A percentile compares a stretch with the other conserved stretches of the same genome.
These are phyloP conservation scores for Dermochelys coriacea DNA, from an alignment of 2,797 vertebrate species.

Conservation along the genomic window DNA sequence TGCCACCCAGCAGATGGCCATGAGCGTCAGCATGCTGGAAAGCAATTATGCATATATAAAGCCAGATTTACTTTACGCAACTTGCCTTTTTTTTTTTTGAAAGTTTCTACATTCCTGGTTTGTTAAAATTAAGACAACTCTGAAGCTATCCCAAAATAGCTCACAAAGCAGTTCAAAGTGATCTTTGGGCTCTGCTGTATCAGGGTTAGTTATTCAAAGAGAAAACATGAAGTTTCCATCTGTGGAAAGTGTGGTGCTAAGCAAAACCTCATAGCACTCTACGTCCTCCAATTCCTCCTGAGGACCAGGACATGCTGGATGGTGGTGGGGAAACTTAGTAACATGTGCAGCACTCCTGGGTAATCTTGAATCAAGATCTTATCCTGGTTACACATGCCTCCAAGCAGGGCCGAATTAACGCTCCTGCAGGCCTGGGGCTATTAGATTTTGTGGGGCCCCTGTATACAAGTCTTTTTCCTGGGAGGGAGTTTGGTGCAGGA, in stretches of 20 bases:
- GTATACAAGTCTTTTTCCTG: no score
- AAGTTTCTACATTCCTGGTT: background rate
- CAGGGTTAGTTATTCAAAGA: background rate
- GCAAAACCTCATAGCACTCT: background rate
- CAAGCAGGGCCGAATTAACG: no score
- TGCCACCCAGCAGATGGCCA: conserved; percentile 55
- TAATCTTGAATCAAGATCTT: background rate
- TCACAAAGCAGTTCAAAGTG: background rate
- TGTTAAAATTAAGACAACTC: background rate
- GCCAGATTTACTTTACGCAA: conserved; percentile 41
- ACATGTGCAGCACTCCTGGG: background rate
- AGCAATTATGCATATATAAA: conserved; percentile 7
- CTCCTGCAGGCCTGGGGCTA: no score
- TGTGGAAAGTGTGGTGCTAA: background rate
- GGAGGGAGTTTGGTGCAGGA: no score
- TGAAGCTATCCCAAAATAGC: background rate
- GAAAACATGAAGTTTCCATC: accelerated
- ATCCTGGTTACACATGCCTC: background rate
- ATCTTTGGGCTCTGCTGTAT: background rate
- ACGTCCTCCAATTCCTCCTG: background rate
- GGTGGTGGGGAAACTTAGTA: background rate
- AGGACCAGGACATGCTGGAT: background rate
- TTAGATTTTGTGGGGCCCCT: no score
- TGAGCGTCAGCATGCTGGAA: conserved; percentile 42
- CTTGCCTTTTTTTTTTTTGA: no score